Base-by-base conservation (phyloP, 1,140 invertebrate species). In the Cherax quadricarinatus region DNA sequence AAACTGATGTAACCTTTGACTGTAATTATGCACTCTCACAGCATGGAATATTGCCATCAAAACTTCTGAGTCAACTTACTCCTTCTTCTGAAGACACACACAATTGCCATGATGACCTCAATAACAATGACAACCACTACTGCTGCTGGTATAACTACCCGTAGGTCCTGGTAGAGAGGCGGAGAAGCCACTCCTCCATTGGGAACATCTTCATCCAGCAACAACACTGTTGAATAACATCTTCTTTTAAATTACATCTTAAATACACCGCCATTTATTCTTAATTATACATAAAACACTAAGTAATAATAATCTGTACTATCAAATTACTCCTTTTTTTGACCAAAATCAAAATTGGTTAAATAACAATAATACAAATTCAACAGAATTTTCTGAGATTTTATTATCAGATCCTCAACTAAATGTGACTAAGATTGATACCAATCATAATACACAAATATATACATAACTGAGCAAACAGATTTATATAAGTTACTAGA, bases 151-250 rank as follows among this genome's bases (percentile, higher is more conserved):
- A 97, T 95, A 91, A 97, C 96, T 21, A 97, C 96, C 90, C 96
- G 96, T 18, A 97, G 95, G 93, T 97, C 97, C 92, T 97, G 96
- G 94, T 97, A 96, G 92, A 97, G 96, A n/a, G 96, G 94, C 5
- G 93, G 93, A 86, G 94, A 94, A 16, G 89, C 62, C 12, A 62
- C 86, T 41, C 78, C 84, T 49, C 51, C 89, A 51, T 49, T 41
- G 30, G 96, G 95, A 87, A 96, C 96, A 5, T 96, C 96, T 6
- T 96, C 96, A 12, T 96, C 96, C 16, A 96, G 95, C 0, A 96
- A 95, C 88, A 96, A 94, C 94, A 97, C 96, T 81, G 96, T 93
- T 95, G 95, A 79, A 21, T 60, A 21, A 66, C 9, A 18, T 66
- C 14, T 21, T 66, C 0, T 18, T 5, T 66, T 18, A 66, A 16